Base-by-base conservation (phyloP, 2,888 invertebrate species). In the Troides helena region DNA sequence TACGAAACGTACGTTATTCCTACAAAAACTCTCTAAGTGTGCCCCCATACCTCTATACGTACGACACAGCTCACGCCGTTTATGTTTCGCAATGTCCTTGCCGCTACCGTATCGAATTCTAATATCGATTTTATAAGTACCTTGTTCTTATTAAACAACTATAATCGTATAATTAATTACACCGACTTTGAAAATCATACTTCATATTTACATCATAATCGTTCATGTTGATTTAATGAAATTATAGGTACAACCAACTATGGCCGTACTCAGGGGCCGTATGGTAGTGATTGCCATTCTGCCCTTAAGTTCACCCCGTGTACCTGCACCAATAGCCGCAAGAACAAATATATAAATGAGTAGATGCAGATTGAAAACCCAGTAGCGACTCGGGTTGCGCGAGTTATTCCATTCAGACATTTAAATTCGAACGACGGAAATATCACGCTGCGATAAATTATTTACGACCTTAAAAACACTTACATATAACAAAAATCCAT, bases 381-480 rank as follows among this genome's bases (percentile, higher is more conserved):
- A 86, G 92, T 92, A 92, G 92, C 92, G 75, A 76, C 81, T 78
- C 78, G 80, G 84, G 81, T 83, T 83, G 81, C 81, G 30, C 80
- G 81, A 80, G 81, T 78, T 81, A 82, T 83, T 85, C 85, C 84
- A 84, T 86, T 88, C 83, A 80, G 86, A 86, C 84, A 85, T 86
- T 86, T 83, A 86, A 89, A 89, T 86, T 85, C 85, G 85, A 82
- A 82, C 85, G 83, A 85, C 90, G 92, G 92, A 91, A 90, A 89
- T 90, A 91, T 90, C 92, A 90, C 87, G 90, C 90, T 75, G 90
- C 84, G 91, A 87, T 90, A 87, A 85, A 89, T 91, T 86, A 90
- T 91, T 90, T 90, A 91, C 88, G 88, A 88, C 85, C 85, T 88
- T 85, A 88, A 87, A 90, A 90, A 92, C 90, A 89, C 90, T 90